These are phyloP conservation scores for Pogonomyrmex californicus DNA, from an alignment of 1,140 invertebrate genomes.

Conservation along the genomic window DNA sequence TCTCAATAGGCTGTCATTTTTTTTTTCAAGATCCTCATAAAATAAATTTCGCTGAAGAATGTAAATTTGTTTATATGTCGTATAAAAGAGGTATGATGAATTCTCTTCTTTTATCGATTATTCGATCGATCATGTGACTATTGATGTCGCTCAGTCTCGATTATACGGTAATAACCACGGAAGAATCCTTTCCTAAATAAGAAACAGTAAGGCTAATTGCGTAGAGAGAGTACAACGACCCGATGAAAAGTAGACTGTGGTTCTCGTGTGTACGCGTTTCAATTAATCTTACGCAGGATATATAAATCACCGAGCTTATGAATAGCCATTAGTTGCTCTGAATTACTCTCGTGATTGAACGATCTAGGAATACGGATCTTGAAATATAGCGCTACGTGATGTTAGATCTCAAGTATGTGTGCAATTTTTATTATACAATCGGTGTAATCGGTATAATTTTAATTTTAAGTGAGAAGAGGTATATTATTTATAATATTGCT, in stretches of 20 bases:
- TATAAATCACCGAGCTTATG: conserved; percentile 46
- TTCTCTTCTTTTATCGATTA: not conserved
- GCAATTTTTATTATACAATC: not conserved
- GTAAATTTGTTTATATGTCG: not conserved
- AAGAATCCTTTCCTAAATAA: not conserved
- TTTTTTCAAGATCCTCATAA: not conserved
- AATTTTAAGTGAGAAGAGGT: not conserved
- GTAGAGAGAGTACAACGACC: conserved; percentile 31
- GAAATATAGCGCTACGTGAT: not conserved
- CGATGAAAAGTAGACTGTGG: conserved; percentile 42
- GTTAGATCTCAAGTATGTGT: not conserved
- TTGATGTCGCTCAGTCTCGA: not conserved
- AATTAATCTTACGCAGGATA: conserved; percentile 55
- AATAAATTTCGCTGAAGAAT: not conserved
- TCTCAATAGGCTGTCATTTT: not conserved
- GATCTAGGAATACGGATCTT: conserved; percentile 14
- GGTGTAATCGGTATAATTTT: not conserved
- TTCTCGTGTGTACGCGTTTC: conserved; percentile 30
- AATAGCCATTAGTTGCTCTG: conserved; percentile 47
- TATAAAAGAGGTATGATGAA: not conserved
- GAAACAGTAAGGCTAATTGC: conserved; percentile 32
- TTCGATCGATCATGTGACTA: not conserved
- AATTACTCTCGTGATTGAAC: conserved; percentile 32
- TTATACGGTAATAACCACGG: not conserved
- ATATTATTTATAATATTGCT: not conserved